phyloP scores from a whole-genome alignment of 2,113 vertebrate genomes.

The Mormoops blainvillei region DNA sequence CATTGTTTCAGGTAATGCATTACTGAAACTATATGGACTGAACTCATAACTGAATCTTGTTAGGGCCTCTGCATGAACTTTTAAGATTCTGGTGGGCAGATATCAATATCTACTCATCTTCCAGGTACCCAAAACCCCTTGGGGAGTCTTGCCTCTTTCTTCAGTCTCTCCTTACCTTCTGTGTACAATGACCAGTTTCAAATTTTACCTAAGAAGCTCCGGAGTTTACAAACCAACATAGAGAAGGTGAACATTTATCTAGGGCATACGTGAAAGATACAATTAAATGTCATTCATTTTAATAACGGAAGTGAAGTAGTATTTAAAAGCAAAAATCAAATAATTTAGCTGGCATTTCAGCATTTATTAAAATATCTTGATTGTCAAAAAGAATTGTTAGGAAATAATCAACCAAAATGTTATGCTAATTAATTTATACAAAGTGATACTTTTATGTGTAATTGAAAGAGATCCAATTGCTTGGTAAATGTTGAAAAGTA shows the following conservation, averaged over 20 bases:
- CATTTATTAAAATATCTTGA: background rate
- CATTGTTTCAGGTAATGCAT: background rate
- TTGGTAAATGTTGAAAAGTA: background rate
- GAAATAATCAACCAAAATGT: background rate
- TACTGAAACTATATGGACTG: background rate
- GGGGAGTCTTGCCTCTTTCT: background rate
- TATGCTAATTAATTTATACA: background rate
- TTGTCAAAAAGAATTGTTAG: background rate
- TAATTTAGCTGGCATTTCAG: background rate
- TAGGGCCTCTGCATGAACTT: background rate
- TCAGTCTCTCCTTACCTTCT: background rate
- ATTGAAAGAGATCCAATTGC: background rate
- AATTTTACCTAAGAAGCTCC: background rate
- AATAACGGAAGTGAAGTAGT: background rate
- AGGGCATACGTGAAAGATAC: background rate
- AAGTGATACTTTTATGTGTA: background rate
- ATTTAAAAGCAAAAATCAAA: background rate
- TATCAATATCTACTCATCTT: background rate
- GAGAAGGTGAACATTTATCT: background rate
- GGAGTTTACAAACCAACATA: background rate
- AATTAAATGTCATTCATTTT: background rate
- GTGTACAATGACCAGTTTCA: background rate
- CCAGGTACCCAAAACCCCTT: too few relatives aligned
- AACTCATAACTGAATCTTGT: background rate
- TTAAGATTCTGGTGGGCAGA: background rate